A percentile compares a stretch with the other conserved stretches of the same genome.
Evolutionary conservation across 2,113 vertebrate species (phyloP).

Genomic region (Maccullochella peelii): DNA sequence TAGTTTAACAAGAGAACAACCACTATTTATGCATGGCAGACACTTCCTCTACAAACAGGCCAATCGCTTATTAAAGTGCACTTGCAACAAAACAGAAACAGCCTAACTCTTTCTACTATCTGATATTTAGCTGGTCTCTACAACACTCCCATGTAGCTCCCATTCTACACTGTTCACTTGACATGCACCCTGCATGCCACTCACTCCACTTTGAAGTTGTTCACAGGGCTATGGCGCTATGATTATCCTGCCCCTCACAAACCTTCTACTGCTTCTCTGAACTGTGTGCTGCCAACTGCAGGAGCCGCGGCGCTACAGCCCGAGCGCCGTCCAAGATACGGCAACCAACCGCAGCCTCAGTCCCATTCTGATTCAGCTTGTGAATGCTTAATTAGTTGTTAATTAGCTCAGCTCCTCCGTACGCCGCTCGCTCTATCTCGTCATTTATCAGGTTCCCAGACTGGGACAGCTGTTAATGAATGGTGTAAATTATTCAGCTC

Average conservation of each 20-base stretch:
- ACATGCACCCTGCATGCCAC: conserved; percentile 74
- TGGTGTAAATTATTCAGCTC: conserved; percentile 77
- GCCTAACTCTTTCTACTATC: conserved; percentile 24
- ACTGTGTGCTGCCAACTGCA: conserved; percentile 55
- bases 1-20: conserved; percentile 52
- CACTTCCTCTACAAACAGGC: conserved; percentile 34
- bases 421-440: conserved; percentile 56
- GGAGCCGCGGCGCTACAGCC: conserved; percentile 35
- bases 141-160: conserved; percentile 42
- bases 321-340: conserved; percentile 1
- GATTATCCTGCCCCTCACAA: conserved; percentile 71
- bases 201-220: conserved; percentile 76
- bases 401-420: conserved; percentile 69
- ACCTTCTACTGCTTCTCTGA: conserved; percentile 51
- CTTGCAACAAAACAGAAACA: conserved; percentile 32
- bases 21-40: conserved; percentile 36
- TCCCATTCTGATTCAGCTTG: conserved; percentile 32
- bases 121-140: conserved; percentile 25
- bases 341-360: conserved; percentile 19
- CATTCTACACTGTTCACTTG: conserved; percentile 69
- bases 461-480: conserved; percentile 74
- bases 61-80: conserved; percentile 44
- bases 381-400: conserved; percentile 73
- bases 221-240: conserved; percentile 65
- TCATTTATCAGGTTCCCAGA: conserved; percentile 74